phyloP scores from a whole-genome alignment of 2,888 invertebrate species.

The Apoderus coryli region DNA sequence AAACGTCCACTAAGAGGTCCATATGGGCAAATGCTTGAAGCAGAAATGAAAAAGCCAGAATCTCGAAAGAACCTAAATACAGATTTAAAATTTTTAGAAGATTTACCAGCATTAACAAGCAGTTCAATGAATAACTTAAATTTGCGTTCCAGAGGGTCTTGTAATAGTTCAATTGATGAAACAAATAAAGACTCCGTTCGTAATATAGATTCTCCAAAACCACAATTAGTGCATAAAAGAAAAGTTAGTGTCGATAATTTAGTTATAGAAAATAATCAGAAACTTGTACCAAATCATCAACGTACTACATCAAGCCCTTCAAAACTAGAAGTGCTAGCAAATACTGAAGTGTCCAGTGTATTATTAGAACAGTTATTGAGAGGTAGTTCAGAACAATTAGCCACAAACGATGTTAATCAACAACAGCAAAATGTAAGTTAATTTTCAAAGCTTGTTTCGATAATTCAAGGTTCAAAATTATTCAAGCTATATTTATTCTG shows the following conservation, averaged over 20 bases:
- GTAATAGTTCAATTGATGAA: constrained; percentile 40
- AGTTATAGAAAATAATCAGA: constrained; percentile 21
- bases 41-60: constrained; percentile 63
- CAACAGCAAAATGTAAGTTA: constrained; percentile 28
- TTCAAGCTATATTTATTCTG: no score
- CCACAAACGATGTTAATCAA: constrained; percentile 37
- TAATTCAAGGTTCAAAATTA: no score
- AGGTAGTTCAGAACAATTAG: constrained; percentile 65
- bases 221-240: constrained; percentile 22
- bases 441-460: no score
- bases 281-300: constrained; percentile 48
- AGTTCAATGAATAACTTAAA: constrained; percentile 23
- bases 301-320: constrained; percentile 68
- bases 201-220: constrained; percentile 19
- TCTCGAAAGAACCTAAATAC: constrained; percentile 38
- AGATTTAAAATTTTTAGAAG: constrained; percentile 41
- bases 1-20: constrained; percentile 63
- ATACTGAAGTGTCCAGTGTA: constrained; percentile 44
- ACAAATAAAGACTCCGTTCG: constrained; percentile 17
- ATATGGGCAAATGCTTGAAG: constrained; percentile 67
- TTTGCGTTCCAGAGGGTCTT: constrained; percentile 30
- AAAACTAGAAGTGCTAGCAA: constrained; percentile 47
- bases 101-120: constrained; percentile 24
- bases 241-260: constrained; percentile 33
- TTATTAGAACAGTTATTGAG: constrained; percentile 61